Evolutionary conservation across 2,888 invertebrate genomes (phyloP), one percentile per base, ranked within the genome.

Genomic region (Scaptomyza tumidula): DNA sequence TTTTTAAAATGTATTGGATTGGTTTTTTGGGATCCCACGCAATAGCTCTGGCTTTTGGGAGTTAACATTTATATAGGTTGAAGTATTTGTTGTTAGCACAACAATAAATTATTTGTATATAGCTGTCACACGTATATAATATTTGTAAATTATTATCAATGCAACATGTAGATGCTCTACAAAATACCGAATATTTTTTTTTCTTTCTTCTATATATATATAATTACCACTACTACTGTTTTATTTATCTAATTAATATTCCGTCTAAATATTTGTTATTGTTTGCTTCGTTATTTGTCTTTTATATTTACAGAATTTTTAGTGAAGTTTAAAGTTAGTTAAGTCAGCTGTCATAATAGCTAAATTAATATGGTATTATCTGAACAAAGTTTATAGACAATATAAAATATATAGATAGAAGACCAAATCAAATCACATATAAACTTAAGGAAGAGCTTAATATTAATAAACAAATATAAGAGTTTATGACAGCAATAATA

Each of bases 131-230:
- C 75, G 67, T 78, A 75, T 76, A 80, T 65, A 76, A 77, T 83
- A 75, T 86, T 86, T 82, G 82, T 82, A 86, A 84, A 88, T 85
- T 85, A 85, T 85, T 88, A 85, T 85, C 84, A 86, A 87, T 85
- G 88, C 86, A 85, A 87, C 88, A 85, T 86, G 87, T 82, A 82
- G 82, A 82, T 86, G 68, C 74, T 86, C 82, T 85, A 85, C 84
- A 85, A 85, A 85, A 84, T 80, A 87, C 82, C 78, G 75, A 84
- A 67, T 82, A 68, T 83, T 27, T 66, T 58, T 62, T 63, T 4
- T 14, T 39, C 2, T 16, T 16, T 16, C 0, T 39, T 39, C 3
- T 5, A 24, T 37, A 3, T 37, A 6, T 33, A 33, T 16, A 56
- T 61, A 27, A 59, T 64, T 82, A 80, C 65, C 61, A 71, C 78